phyloP scores from a whole-genome alignment of 2,888 invertebrate genomes.

The Therioaphis trifolii region DNA sequence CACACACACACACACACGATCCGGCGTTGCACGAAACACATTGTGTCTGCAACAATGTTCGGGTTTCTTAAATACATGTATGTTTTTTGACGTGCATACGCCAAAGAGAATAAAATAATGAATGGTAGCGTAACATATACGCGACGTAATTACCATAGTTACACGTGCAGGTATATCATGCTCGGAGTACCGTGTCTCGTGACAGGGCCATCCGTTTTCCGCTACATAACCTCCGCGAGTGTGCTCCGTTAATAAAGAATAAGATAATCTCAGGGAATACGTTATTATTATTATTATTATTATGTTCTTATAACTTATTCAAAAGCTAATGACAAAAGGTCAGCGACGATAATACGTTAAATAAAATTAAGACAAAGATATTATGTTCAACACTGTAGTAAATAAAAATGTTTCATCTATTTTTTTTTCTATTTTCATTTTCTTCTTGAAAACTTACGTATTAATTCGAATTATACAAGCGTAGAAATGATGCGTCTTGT shows the following conservation, averaged over 20 bases:
- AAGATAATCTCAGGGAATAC: slow-evolving; percentile 28
- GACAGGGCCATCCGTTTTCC: slow-evolving; percentile 38
- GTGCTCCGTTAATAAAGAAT: neutral
- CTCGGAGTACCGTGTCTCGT: slow-evolving; percentile 6
- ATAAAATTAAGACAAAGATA: too few relatives aligned
- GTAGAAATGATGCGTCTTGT: neutral
- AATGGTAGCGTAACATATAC: slow-evolving; percentile 12
- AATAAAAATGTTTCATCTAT: too few relatives aligned
- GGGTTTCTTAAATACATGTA: slow-evolving; percentile 17
- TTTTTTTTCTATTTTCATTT: too few relatives aligned
- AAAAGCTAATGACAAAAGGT: neutral
- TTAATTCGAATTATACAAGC: neutral
- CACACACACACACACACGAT: too few relatives aligned
- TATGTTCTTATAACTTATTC: neutral
- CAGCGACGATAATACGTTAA: too few relatives aligned
- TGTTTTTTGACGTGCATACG: neutral
- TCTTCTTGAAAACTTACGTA: neutral
- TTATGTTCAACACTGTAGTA: too few relatives aligned
- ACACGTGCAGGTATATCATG: slow-evolving; percentile 22
- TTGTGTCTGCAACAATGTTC: neutral
- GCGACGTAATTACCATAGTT: slow-evolving; percentile 31
- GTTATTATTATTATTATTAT: too few relatives aligned
- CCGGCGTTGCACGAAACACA: too few relatives aligned
- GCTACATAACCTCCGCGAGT: slow-evolving; percentile 24
- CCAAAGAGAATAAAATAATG: slow-evolving; percentile 37